These are phyloP conservation scores for Dunckerocampus dactyliophorus DNA, from an alignment of 2,113 vertebrate genomes.

Conservation along the genomic window DNA sequence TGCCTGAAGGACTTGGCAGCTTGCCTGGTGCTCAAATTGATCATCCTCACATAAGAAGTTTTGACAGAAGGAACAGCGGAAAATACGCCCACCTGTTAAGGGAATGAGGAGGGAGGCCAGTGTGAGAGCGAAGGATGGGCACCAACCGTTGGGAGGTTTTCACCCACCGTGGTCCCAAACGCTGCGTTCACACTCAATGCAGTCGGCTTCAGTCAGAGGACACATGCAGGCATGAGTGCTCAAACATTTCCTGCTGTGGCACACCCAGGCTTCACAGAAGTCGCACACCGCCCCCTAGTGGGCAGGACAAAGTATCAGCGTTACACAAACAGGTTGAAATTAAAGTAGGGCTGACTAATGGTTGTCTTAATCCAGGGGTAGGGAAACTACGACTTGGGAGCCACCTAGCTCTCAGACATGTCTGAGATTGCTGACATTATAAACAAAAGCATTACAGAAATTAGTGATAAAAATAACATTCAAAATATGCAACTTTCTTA, in stretches of 20 bases:
- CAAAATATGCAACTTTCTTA: too few relatives aligned
- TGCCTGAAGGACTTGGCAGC: slow-evolving; percentile 94
- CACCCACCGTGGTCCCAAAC: slow-evolving; percentile 99
- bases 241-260: slow-evolving; percentile 92
- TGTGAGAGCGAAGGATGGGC: neutral
- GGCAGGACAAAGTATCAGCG: neutral
- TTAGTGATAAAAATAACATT: too few relatives aligned
- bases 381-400: too few relatives aligned
- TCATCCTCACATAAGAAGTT: slow-evolving; percentile 98
- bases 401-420: too few relatives aligned
- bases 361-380: too few relatives aligned
- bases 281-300: slow-evolving; percentile 94
- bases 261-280: slow-evolving; percentile 98
- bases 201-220: slow-evolving; percentile 89
- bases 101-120: neutral
- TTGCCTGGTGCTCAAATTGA: slow-evolving; percentile 98
- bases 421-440: too few relatives aligned
- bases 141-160: slow-evolving; percentile 19
- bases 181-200: slow-evolving; percentile 88
- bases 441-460: too few relatives aligned
- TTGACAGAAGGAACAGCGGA: slow-evolving; percentile 93
- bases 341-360: too few relatives aligned
- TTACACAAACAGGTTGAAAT: neutral
- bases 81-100: slow-evolving; percentile 87
- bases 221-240: slow-evolving; percentile 89